Conservation (phyloP, 1,140 invertebrate genomes). For the Heliothis subflexa region DNA sequence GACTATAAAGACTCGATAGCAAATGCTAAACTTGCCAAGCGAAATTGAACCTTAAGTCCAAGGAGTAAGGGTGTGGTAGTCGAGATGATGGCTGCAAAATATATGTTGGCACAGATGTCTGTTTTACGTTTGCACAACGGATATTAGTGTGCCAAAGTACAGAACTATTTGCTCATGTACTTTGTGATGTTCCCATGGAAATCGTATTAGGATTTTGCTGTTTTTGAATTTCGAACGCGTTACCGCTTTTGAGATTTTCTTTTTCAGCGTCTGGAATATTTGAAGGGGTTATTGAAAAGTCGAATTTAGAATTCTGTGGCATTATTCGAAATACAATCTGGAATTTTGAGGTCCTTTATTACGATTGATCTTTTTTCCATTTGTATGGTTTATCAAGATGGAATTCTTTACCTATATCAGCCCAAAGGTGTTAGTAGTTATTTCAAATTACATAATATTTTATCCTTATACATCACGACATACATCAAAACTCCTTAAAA, state of each 20-base stretch:
- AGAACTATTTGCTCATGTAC: constrained; percentile 75
- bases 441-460: no score
- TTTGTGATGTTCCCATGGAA: constrained; percentile 75
- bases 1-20: background rate
- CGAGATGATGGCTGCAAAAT: constrained; percentile 43
- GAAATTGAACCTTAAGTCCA: constrained; percentile 40
- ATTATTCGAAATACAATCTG: no score
- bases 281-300: no score
- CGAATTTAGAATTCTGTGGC: no score
- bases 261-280: no score
- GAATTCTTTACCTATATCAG: no score
- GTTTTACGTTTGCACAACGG: constrained; percentile 77
- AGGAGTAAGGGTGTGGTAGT: background rate
- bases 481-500: background rate
- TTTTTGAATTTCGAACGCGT: constrained; percentile 53
- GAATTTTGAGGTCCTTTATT: no score
- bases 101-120: constrained; percentile 55
- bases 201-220: constrained; percentile 72
- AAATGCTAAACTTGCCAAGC: background rate
- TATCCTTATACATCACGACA: no score
- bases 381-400: no score
- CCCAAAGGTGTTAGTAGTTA: no score
- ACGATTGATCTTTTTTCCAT: no score
- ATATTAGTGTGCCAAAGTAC: constrained; percentile 76
- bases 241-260: background rate